A percentile compares a stretch with the other conserved stretches of the same genome.
Evolutionary conservation across 2,888 invertebrate genomes (phyloP).

Genomic region (Drosophila fulvimacula): DNA sequence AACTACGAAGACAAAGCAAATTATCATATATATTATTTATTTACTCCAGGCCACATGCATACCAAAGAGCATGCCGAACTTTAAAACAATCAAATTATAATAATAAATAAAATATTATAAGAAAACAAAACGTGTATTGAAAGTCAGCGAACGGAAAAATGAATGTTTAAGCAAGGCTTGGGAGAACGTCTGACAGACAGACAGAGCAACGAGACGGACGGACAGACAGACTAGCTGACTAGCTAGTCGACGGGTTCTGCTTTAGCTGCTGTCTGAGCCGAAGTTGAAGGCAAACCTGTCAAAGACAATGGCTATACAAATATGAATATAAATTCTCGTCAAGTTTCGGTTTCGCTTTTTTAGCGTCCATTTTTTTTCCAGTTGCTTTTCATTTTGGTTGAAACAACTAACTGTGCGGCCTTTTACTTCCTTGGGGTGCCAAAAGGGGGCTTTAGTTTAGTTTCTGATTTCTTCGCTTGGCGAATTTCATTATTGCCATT

Average conservation of each 20-base stretch:
- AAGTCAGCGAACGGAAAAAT: slow-evolving; percentile 72
- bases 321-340: slow-evolving; percentile 47
- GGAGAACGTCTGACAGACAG: slow-evolving; percentile 43
- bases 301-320: slow-evolving; percentile 70
- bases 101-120: slow-evolving; percentile 20
- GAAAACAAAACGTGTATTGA: slow-evolving; percentile 42
- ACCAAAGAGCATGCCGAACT: slow-evolving; percentile 62
- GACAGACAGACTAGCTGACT: slow-evolving; percentile 18
- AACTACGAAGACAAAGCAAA: slow-evolving; percentile 36
- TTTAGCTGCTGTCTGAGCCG: slow-evolving; percentile 55
- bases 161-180: slow-evolving; percentile 60
- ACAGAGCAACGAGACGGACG: slow-evolving; percentile 22
- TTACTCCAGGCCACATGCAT: slow-evolving; percentile 24
- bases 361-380: neutral
- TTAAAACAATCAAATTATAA: slow-evolving; percentile 9
- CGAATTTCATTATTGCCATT: slow-evolving; percentile 66
- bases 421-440: slow-evolving; percentile 69
- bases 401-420: slow-evolving; percentile 33
- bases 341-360: slow-evolving; percentile 44
- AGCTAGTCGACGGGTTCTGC: slow-evolving; percentile 63
- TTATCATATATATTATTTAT: slow-evolving; percentile 66
- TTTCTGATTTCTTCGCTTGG: slow-evolving; percentile 10
- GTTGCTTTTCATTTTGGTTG: slow-evolving; percentile 22
- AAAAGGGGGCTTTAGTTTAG: slow-evolving; percentile 14
- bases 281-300: slow-evolving; percentile 80